Percentiles rank a stretch among this genome's conserved stretches.
Conservation (phyloP, 2,888 invertebrate species). For the Yponomeuta cagnagella region DNA sequence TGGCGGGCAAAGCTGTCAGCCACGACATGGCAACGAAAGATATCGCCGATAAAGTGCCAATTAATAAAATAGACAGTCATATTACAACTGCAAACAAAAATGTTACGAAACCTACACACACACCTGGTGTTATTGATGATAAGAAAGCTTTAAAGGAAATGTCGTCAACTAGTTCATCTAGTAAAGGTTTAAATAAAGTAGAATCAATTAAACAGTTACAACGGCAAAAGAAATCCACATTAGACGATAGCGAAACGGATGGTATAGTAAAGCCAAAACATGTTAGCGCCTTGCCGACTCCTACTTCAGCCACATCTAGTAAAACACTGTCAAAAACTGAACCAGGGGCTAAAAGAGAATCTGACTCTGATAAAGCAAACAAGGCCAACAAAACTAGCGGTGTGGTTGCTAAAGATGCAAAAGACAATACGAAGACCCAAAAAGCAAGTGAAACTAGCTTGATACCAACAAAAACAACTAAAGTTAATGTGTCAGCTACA, state of each 20-base stretch:
- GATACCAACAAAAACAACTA: constrained; percentile 9
- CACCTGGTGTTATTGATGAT: neutral
- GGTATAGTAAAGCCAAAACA: neutral
- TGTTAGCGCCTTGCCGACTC: neutral
- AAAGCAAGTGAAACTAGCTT: neutral
- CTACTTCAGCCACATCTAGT: constrained; percentile 4
- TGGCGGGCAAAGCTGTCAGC: neutral
- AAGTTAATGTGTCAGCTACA: neutral
- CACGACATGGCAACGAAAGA: neutral
- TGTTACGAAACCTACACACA: constrained; percentile 19
- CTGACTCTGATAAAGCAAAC: constrained; percentile 5
- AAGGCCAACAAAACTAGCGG: neutral
- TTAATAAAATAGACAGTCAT: neutral
- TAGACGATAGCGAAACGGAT: constrained; percentile 20
- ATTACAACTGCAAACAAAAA: constrained; percentile 19
- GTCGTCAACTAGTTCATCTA: neutral
- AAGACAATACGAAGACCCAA: neutral
- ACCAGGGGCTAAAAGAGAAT: constrained; percentile 7
- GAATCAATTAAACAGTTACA: constrained; percentile 36
- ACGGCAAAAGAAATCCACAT: constrained; percentile 38
- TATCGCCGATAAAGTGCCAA: neutral
- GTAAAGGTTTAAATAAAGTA: constrained; percentile 7
- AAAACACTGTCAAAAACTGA: constrained; percentile 28
- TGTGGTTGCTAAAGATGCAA: neutral
- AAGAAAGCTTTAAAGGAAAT: constrained; percentile 2